Percentiles rank a stretch among this genome's conserved stretches.
These are phyloP conservation scores for Neostethus bicornis DNA, from an alignment of 2,797 vertebrate genomes.

Conservation along the genomic window DNA sequence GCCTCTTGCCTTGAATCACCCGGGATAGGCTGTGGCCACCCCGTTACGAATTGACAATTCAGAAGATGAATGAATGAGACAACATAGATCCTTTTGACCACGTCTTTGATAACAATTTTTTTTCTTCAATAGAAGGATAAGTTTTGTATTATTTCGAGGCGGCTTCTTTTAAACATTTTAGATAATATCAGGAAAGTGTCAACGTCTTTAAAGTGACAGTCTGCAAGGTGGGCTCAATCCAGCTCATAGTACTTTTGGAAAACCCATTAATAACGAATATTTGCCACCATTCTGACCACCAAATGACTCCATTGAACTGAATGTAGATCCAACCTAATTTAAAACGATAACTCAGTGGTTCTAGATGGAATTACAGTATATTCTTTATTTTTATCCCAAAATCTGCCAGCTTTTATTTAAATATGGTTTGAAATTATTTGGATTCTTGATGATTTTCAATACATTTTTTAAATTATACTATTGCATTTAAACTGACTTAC, in stretches of 20 bases:
- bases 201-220: slow-evolving; percentile 74
- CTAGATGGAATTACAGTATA: slow-evolving; percentile 37
- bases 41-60: too few relatives aligned
- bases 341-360: slow-evolving; percentile 40
- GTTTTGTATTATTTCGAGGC: slow-evolving; percentile 22
- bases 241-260: slow-evolving; percentile 51
- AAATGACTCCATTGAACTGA: slow-evolving; percentile 42
- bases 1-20: too few relatives aligned
- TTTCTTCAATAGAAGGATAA: slow-evolving; percentile 30
- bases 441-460: too few relatives aligned
- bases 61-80: too few relatives aligned
- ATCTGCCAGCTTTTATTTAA: slow-evolving; percentile 51
- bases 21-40: too few relatives aligned
- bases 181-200: slow-evolving; percentile 45
- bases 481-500: slow-evolving; percentile 23
- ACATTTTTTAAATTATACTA: slow-evolving; percentile 4
- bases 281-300: slow-evolving; percentile 58
- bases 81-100: slow-evolving; percentile 27
- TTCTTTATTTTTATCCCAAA: slow-evolving; percentile 31
- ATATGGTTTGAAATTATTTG: slow-evolving; percentile 50
- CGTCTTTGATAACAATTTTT: slow-evolving; percentile 12
- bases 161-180: slow-evolving; percentile 37
- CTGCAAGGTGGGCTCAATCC: slow-evolving; percentile 40
- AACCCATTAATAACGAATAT: slow-evolving; percentile 50
- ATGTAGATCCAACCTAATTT: slow-evolving; percentile 19